Evolutionary conservation across 2,888 invertebrate species (phyloP), one percentile per base, ranked within the genome.

Genomic region (Eurois occulta): DNA sequence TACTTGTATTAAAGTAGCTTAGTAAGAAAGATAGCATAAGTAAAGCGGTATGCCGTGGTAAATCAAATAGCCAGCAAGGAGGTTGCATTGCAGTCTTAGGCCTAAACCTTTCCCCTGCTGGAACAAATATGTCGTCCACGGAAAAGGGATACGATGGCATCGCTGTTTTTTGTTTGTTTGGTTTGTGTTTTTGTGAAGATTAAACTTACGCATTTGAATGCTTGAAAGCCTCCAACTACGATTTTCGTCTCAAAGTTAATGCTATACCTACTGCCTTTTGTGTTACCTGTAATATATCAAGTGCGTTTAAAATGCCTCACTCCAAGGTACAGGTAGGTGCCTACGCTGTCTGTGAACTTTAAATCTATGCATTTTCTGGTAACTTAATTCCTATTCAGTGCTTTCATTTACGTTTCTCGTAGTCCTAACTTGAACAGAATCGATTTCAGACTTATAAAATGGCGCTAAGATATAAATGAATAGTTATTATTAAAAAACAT

Each of bases 401-500:
- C 8, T 46, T 64, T n/a, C 13, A 1, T 21, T 38, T 43, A 41
- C 16, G 7, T 41, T 62, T 52, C 24, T 62, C 1, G 6, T 11
- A 48, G 11, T 24, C 10, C 3, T 46, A 21, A 28, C 46, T 68
- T n/a, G 24, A 32, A 11, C 7, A 28, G 28, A 77, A 77, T 38
- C 46, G 8, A 55, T 66, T 62, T 46, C 55, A 48, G n/a, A 10
- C 35, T 43, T 35, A 55, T 55, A 46, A 64, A 70, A 41, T 70
- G 28, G 16, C 35, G 21, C 38, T 24, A n/a, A 60, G 35, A 38
- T 43, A 21, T 65, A 66, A 75, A 48, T 32, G 13, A 43, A 38
- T 52, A 64, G 28, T 64, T 77, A 52, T 48, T 28, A 24, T 52
- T 64, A 24, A 28, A 48, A 55, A 66, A 52, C 55, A 65, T 80